Conservation (phyloP, 2,113 vertebrate genomes). For the Sigmodon hispidus region DNA sequence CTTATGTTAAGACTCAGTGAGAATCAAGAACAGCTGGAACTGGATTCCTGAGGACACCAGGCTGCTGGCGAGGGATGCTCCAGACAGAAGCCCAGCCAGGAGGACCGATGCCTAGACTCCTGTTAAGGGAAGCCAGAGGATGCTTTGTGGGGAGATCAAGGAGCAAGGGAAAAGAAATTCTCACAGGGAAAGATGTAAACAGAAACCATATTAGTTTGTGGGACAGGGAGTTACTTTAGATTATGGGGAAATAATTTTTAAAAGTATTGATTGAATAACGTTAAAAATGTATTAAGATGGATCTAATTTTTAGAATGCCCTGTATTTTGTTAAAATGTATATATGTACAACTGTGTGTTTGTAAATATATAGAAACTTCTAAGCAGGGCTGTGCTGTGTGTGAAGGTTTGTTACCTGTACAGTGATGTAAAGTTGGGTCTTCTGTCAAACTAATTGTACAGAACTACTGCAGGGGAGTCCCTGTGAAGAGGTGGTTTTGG, state of each 20-base stretch:
- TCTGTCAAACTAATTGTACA: constrained; percentile 78
- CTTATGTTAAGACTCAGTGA: constrained; percentile 95
- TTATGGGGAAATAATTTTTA: constrained; percentile 71
- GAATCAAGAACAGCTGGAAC: constrained; percentile 89
- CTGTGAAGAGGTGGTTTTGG: constrained; percentile 30
- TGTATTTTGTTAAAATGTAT: constrained; percentile 88
- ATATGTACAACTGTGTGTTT: constrained; percentile 86
- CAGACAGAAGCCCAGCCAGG: not conserved
- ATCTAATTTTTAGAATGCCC: constrained; percentile 78
- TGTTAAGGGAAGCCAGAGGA: not conserved
- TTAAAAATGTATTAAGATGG: constrained; percentile 65
- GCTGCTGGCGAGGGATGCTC: constrained; percentile 17
- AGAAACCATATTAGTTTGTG: constrained; percentile 3
- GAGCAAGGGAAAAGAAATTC: not conserved
- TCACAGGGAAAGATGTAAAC: not conserved
- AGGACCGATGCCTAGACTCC: not conserved
- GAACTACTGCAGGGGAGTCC: constrained; percentile 52
- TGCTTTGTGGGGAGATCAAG: not conserved
- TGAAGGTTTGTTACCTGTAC: constrained; percentile 82
- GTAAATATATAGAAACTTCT: constrained; percentile 84
- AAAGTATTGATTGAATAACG: constrained; percentile 72
- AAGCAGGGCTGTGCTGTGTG: constrained; percentile 69
- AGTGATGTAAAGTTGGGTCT: constrained; percentile 81
- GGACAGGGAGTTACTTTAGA: constrained; percentile 54
- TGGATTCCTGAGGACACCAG: constrained; percentile 90